These are phyloP conservation scores for Anser cygnoides DNA, from an alignment of 2,113 vertebrate species.

Conservation along the genomic window DNA sequence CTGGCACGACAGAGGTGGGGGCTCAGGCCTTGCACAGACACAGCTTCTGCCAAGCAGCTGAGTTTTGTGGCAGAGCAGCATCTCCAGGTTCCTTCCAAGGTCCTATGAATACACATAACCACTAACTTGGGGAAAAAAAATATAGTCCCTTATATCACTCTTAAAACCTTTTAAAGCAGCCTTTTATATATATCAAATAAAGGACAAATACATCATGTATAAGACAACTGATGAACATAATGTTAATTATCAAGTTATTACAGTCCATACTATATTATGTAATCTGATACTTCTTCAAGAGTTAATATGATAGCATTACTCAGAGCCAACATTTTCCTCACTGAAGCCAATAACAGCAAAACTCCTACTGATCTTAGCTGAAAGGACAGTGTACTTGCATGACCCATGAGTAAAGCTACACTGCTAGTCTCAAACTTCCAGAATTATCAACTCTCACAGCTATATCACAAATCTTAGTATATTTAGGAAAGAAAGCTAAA, in stretches of 20 bases:
- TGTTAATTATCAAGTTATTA: not conserved
- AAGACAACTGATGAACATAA: not conserved
- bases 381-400: not conserved
- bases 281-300: not conserved
- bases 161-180: not conserved
- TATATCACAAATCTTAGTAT: not conserved
- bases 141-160: not conserved
- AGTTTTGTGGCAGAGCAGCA: not conserved
- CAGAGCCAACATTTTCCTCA: not conserved
- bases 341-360: not conserved
- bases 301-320: not conserved
- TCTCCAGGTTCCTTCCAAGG: not conserved
- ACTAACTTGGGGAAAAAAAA: not conserved
- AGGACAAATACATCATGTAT: not conserved
- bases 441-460: not conserved
- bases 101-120: accelerated
- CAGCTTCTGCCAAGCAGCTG: not conserved
- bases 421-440: not conserved
- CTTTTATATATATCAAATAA: not conserved
- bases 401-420: not conserved
- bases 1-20: not conserved
- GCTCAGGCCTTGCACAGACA: not conserved
- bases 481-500: not conserved
- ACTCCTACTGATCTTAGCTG: not conserved
- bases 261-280: not conserved